Percentiles rank a stretch among this genome's conserved stretches.
Evolutionary conservation across 2,797 vertebrate species (phyloP).

Genomic region (Argya squamiceps): DNA sequence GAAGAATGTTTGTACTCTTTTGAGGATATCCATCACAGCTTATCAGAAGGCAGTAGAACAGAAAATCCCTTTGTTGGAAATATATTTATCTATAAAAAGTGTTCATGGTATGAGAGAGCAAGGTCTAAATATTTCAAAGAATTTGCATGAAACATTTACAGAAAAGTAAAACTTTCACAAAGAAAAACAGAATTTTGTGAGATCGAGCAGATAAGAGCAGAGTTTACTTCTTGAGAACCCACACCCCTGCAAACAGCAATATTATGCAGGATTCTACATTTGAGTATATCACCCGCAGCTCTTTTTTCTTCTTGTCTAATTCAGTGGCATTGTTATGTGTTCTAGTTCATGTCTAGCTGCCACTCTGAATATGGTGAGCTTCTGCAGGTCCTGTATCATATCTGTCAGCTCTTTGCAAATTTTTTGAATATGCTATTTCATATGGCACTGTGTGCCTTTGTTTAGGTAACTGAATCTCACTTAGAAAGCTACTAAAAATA

Average conservation of each 20-base stretch:
- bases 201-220: neutral
- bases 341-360: neutral
- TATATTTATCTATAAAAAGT: neutral
- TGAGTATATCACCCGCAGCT: neutral
- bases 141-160: neutral
- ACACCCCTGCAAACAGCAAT: rapidly evolving
- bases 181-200: neutral
- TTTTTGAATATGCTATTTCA: neutral
- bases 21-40: neutral
- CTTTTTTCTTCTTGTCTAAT: neutral
- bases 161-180: neutral
- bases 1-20: neutral
- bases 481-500: neutral
- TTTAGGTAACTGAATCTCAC: neutral
- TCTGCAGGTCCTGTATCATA: neutral
- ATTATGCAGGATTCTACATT: neutral
- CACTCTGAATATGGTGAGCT: neutral
- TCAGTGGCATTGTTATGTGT: neutral
- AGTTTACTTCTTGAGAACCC: neutral
- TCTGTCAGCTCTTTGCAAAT: neutral
- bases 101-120: neutral
- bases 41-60: neutral
- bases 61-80: neutral
- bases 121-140: neutral
- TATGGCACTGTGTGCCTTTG: neutral